Base-by-base conservation (phyloP, 2,797 vertebrate genomes). In the Lagodon rhomboides region DNA sequence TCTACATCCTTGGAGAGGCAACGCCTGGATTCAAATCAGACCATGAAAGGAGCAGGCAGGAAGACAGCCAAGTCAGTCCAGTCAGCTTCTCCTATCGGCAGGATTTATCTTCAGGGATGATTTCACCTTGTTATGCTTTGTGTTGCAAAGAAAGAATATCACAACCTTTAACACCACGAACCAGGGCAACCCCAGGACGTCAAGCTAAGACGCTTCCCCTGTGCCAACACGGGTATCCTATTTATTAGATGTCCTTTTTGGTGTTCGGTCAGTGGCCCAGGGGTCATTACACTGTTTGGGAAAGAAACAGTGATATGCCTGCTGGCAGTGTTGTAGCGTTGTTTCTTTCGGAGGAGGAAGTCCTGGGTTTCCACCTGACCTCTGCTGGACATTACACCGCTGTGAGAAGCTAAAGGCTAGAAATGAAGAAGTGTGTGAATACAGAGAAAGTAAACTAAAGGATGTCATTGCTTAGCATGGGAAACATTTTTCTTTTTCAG, bases 201-300 rank as follows among this genome's bases (percentile, higher is more conserved):
- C 12, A 41, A 62, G 74, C 9, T 53, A 59, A 38, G 15, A 54
- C 0, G 0, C 17, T 25, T 63, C 22, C 18, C 0, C 38, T 74
- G 27, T 63, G 53, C 65, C 79, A 77, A 70, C 66, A 60, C 55
- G 6, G 25, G 53, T 79, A 71, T 86, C 69, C 27, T 70, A 3
- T 83, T 79, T 76, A 63, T 75, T 79, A 53, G 65, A 73, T 49
- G 64, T 27, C 53, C 68, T 60, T 15, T 74, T 80, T 65, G 54
- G 71, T 63, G 53, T 65, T 80, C 18, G 67, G 46, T 79, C 77
- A 3, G 34, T 50, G 22, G 38, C 34, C 56, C 11, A 38, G 9
- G 27, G 60, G 55, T 74, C 56, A 20, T 49, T 61, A 4, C n/a
- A 49, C 22, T 65, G 23, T 77, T 76, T 73, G 38, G 53, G 60